A percentile compares a stretch with the other conserved stretches of the same genome.
Conservation (phyloP, 1,140 invertebrate species). For the Venturia canescens region DNA sequence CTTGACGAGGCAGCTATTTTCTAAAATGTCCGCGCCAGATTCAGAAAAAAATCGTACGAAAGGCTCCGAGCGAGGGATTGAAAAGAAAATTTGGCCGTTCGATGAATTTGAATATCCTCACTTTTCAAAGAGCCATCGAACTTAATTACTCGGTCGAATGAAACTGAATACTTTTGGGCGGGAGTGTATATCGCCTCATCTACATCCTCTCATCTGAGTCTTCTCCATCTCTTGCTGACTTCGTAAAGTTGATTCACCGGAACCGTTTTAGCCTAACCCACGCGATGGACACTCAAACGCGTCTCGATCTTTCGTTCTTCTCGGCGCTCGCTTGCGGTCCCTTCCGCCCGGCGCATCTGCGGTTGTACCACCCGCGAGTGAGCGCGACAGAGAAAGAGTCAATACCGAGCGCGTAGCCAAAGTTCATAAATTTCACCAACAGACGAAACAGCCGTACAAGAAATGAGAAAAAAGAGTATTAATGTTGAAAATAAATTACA, state of each 20-base stretch:
- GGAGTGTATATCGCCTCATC: neutral
- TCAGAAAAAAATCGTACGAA: too few species aligned
- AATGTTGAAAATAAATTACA: neutral
- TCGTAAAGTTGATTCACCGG: slow-evolving; percentile 62
- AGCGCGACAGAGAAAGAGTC: slow-evolving; percentile 7
- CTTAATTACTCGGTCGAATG: too few species aligned
- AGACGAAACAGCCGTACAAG: slow-evolving; percentile 58
- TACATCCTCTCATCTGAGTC: slow-evolving; percentile 14
- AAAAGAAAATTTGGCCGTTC: too few species aligned
- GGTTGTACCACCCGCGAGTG: neutral
- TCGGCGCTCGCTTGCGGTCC: slow-evolving; percentile 6
- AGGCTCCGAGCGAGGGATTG: too few species aligned
- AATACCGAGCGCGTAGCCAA: slow-evolving; percentile 28
- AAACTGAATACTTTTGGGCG: too few species aligned
- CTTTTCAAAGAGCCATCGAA: too few species aligned
- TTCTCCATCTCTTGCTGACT: slow-evolving; percentile 41
- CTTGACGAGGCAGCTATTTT: too few species aligned
- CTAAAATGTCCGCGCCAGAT: too few species aligned
- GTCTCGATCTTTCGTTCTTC: slow-evolving; percentile 44
- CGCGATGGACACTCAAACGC: slow-evolving; percentile 56
- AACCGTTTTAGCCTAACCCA: slow-evolving; percentile 64
- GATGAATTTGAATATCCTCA: too few species aligned
- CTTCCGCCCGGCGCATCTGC: slow-evolving; percentile 30
- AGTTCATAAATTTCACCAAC: slow-evolving; percentile 60
- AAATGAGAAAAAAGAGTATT: slow-evolving; percentile 14